Conservation (phyloP, 2,113 vertebrate genomes). For the Thalassoma bifasciatum region DNA sequence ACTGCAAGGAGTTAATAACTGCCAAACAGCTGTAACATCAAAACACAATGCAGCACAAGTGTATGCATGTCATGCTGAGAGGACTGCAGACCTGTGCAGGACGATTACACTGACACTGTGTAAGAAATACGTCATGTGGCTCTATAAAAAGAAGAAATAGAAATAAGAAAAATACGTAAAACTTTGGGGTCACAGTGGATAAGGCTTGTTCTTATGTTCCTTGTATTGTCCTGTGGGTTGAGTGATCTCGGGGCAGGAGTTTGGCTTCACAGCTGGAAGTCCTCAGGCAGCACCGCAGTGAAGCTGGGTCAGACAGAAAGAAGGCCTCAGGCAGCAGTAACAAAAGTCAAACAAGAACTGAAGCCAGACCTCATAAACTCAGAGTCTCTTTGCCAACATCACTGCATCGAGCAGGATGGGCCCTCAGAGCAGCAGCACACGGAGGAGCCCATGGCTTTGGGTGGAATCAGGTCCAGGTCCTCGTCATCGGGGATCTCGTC, state of each 20-base stretch:
- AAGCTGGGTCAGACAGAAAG: slow-evolving; percentile 37
- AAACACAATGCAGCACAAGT: neutral
- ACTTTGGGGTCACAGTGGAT: slow-evolving; percentile 78
- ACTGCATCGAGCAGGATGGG: slow-evolving; percentile 89
- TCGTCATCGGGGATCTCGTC: slow-evolving; percentile 97
- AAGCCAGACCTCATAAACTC: slow-evolving; percentile 19
- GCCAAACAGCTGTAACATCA: slow-evolving; percentile 12
- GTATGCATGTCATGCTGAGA: slow-evolving; percentile 19
- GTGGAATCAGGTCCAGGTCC: slow-evolving; percentile 96
- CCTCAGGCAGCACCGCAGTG: slow-evolving; percentile 48
- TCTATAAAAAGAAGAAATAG: slow-evolving; percentile 45
- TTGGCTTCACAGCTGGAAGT: slow-evolving; percentile 55
- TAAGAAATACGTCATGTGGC: slow-evolving; percentile 31
- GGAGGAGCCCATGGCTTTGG: slow-evolving; percentile 89
- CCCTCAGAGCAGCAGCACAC: slow-evolving; percentile 86
- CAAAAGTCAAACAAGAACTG: slow-evolving; percentile 22
- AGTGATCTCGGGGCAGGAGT: slow-evolving; percentile 13
- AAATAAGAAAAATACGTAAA: slow-evolving; percentile 57
- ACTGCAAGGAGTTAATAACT: slow-evolving; percentile 5
- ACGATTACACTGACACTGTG: slow-evolving; percentile 5
- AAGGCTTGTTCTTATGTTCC: slow-evolving; percentile 68
- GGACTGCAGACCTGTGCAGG: slow-evolving; percentile 22
- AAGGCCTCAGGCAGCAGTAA: slow-evolving; percentile 38
- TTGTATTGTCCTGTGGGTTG: slow-evolving; percentile 14
- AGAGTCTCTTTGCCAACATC: slow-evolving; percentile 54